Evolutionary conservation across 92 coral and sea anemone species (phyloP).

Genomic region (Plumapathes pennacea): DNA sequence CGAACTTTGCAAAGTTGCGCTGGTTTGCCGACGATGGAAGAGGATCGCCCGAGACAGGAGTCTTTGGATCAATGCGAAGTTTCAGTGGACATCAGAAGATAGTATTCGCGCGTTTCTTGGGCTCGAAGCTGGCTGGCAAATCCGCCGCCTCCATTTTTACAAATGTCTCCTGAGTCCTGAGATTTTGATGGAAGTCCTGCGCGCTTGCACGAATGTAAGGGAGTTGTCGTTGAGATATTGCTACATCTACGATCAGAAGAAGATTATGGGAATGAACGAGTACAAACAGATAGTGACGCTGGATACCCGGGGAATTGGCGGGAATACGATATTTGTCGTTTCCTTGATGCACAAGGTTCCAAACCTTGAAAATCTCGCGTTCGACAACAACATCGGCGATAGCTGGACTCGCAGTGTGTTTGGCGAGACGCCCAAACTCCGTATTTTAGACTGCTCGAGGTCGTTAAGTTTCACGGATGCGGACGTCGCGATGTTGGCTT

Average conservation of each 20-base stretch:
- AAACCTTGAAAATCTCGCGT: conserved; percentile 62
- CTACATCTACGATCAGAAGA: conserved; percentile 2
- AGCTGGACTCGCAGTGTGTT: conserved; percentile 61
- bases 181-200: conserved; percentile 10
- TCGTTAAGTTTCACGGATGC: conserved; percentile 58
- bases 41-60: conserved; percentile 60
- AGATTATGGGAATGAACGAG: conserved; percentile 4
- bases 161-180: conserved; percentile 21
- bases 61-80: conserved; percentile 49
- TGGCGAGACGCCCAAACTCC: conserved; percentile 43
- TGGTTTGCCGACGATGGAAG: conserved; percentile 67
- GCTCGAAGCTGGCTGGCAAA: conserved; percentile 25
- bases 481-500: conserved; percentile 52
- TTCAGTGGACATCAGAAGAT: conserved; percentile 23
- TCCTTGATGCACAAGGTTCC: conserved; percentile 45
- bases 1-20: conserved; percentile 22
- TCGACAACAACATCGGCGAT: conserved; percentile 64
- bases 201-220: conserved; percentile 7
- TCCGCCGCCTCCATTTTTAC: conserved; percentile 6
- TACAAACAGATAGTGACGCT: conserved; percentile 7
- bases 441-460: conserved; percentile 66
- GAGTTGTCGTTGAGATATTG: conserved; percentile 15
- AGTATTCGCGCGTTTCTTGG: conserved; percentile 17
- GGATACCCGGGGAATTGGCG: conserved; percentile 56
- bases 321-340: conserved; percentile 33